Evolutionary conservation across 2,113 vertebrate genomes (phyloP).

Genomic region (Pollimyrus isidori): DNA sequence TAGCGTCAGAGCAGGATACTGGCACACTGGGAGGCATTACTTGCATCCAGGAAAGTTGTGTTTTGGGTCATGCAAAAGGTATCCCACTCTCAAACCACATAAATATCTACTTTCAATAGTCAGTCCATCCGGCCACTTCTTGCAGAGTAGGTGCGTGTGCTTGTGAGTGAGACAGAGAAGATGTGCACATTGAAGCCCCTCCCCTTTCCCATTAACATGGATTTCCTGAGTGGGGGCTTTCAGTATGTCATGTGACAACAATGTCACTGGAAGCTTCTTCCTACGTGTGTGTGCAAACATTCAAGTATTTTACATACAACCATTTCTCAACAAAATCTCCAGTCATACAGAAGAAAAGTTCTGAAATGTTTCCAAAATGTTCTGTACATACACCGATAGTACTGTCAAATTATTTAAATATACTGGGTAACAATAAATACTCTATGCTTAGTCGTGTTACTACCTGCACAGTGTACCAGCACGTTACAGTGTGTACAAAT

Average conservation of each 20-base stretch:
- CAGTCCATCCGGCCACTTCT: neutral
- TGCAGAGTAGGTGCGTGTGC: neutral
- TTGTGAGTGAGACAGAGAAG: constrained; percentile 16
- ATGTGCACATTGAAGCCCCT: constrained; percentile 2
- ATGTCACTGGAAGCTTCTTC: neutral
- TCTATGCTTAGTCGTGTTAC: neutral
- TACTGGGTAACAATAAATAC: neutral
- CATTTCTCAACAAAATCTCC: neutral
- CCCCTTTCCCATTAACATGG: neutral
- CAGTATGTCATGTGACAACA: neutral
- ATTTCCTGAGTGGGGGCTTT: neutral
- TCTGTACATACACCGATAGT: constrained; percentile 10
- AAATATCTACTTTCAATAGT: neutral
- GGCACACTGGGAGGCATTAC: neutral
- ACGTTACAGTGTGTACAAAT: constrained; percentile 10
- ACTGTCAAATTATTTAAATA: neutral
- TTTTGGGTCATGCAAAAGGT: neutral
- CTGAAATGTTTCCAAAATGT: neutral
- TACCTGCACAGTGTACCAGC: neutral
- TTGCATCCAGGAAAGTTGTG: neutral
- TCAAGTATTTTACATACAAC: constrained; percentile 2
- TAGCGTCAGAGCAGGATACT: neutral
- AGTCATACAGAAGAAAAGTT: neutral
- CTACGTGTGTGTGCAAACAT: neutral
- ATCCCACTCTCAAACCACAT: constrained; percentile 32